Evolutionary conservation across 2,888 invertebrate species (phyloP).

Genomic region (Gasteruption jaculator): DNA sequence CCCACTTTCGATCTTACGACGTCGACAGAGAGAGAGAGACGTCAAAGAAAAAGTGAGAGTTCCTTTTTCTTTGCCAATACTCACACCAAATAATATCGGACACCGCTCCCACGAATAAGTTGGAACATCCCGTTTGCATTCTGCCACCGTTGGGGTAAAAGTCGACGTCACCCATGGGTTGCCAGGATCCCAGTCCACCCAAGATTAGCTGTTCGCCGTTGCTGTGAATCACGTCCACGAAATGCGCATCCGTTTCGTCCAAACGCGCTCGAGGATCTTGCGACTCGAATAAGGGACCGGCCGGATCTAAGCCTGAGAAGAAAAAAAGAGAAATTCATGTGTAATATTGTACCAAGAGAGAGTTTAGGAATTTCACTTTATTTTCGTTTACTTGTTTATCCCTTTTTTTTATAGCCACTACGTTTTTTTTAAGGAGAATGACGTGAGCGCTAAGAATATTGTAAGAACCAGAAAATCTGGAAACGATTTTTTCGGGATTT

Average conservation of each 20-base stretch:
- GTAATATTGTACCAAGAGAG: no score
- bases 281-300: constrained; percentile 86
- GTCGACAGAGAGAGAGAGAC: constrained; percentile 16
- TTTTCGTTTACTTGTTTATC: no score
- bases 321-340: no score
- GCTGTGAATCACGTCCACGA: constrained; percentile 90
- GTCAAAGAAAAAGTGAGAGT: neutral
- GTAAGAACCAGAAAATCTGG: no score
- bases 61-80: no score
- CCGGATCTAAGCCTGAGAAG: constrained; percentile 74
- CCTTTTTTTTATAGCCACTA: no score
- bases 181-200: constrained; percentile 85
- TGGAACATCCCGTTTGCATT: constrained; percentile 88
- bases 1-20: no score
- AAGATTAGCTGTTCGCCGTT: constrained; percentile 90
- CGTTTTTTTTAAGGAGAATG: no score
- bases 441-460: no score
- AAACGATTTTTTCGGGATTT: no score
- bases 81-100: constrained; percentile 84
- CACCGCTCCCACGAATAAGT: constrained; percentile 87
- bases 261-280: constrained; percentile 81
- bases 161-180: constrained; percentile 88
- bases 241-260: constrained; percentile 79
- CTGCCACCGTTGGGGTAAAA: constrained; percentile 90
- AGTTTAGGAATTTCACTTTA: no score